These are phyloP conservation scores for Mormoops blainvillei DNA, from an alignment of 2,113 vertebrate species.

Conservation along the genomic window DNA sequence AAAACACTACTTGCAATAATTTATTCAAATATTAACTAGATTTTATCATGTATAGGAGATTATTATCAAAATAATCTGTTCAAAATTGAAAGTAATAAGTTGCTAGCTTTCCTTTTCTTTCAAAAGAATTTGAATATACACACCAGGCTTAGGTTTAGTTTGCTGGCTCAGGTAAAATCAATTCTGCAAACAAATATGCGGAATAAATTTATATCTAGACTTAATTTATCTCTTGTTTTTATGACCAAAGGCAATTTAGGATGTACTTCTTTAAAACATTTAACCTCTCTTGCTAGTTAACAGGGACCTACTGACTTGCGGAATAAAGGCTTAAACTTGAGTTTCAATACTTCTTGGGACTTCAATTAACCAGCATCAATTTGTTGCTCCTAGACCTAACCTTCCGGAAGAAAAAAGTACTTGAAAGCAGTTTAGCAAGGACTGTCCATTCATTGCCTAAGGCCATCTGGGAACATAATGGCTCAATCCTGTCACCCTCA, in stretches of 20 bases:
- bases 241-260: slow-evolving; percentile 41
- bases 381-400: slow-evolving; percentile 68
- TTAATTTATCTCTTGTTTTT: background rate
- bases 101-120: background rate
- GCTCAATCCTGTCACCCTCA: slow-evolving; percentile 73
- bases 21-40: background rate
- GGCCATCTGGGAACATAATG: slow-evolving; percentile 66
- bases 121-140: background rate
- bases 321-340: slow-evolving; percentile 71
- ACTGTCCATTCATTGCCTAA: slow-evolving; percentile 60
- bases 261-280: slow-evolving; percentile 71
- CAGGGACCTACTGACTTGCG: slow-evolving; percentile 64
- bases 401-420: slow-evolving; percentile 21
- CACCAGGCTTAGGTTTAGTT: background rate
- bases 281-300: slow-evolving; percentile 67
- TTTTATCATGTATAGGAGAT: background rate
- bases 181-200: background rate
- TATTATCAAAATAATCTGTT: background rate
- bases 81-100: background rate
- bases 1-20: background rate
- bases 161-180: background rate
- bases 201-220: background rate
- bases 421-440: slow-evolving; percentile 44
- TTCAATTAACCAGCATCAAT: slow-evolving; percentile 74
- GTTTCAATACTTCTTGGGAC: slow-evolving; percentile 73